These are phyloP conservation scores for Urophycis tenuis DNA, from an alignment of 2,797 vertebrate species.

Conservation along the genomic window DNA sequence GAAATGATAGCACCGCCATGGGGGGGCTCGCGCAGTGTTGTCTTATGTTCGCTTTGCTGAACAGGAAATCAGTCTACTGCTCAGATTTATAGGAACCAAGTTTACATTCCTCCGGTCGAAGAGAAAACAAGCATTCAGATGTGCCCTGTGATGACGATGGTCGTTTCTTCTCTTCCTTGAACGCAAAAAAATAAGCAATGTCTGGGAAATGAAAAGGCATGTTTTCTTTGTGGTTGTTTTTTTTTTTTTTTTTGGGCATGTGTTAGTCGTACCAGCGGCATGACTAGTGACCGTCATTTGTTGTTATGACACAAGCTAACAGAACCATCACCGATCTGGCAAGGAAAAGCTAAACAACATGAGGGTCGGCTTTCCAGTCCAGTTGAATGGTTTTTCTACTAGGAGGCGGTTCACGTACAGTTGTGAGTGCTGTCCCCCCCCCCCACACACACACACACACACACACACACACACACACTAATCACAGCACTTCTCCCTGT, in stretches of 20 bases:
- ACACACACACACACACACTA: too few relatives aligned
- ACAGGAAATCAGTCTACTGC: conserved; percentile 55
- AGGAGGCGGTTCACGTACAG: background rate
- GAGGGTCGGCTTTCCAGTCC: background rate
- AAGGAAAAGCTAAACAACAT: conserved; percentile 8
- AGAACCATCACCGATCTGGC: background rate
- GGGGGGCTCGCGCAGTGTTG: conserved; percentile 32
- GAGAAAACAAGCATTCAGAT: conserved; percentile 2
- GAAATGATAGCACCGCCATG: conserved; percentile 56
- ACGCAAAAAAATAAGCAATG: background rate
- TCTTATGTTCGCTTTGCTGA: conserved; percentile 54
- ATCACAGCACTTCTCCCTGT: conserved; percentile 37
- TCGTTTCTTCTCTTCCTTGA: background rate
- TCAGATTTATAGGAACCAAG: conserved; percentile 25
- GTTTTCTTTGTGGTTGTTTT: background rate
- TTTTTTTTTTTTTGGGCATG: background rate
- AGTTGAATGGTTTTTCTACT: background rate
- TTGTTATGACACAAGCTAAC: background rate
- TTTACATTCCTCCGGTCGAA: conserved; percentile 4
- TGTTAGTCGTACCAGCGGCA: background rate
- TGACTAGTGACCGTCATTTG: background rate
- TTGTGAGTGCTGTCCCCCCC: background rate
- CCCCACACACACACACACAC: too few relatives aligned
- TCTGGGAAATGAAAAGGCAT: background rate
- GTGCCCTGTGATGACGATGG: background rate